Evolutionary conservation across 2,113 vertebrate species (phyloP).

Genomic region (Enhydra lutris): DNA sequence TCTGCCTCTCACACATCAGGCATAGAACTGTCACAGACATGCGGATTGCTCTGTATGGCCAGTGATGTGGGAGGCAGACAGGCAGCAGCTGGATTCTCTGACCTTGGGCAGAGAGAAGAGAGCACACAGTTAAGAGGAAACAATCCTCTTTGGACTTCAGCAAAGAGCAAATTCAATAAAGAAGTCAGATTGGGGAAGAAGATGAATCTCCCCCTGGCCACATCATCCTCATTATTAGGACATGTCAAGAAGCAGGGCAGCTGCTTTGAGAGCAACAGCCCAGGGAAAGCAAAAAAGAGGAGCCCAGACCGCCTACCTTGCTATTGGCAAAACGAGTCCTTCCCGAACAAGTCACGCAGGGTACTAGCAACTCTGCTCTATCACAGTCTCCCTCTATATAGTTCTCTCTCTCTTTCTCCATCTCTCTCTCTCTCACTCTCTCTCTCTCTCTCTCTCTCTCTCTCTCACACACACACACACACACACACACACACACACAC

Average conservation of each 20-base stretch:
- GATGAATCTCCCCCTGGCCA: conserved; percentile 47
- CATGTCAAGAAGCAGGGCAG: conserved; percentile 56
- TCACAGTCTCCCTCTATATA: neutral
- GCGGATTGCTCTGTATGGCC: neutral
- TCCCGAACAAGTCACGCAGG: conserved; percentile 2
- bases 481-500: neutral
- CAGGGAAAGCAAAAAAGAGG: conserved; percentile 13
- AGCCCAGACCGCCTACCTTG: conserved; percentile 24
- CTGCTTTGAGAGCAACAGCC: conserved; percentile 58
- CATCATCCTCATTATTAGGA: conserved; percentile 60
- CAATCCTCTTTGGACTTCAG: conserved; percentile 43
- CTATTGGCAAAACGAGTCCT: conserved; percentile 54
- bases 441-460: neutral
- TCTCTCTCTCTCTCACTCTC: neutral
- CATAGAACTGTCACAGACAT: conserved; percentile 20
- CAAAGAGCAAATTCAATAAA: conserved; percentile 57
- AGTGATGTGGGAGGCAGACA: conserved; percentile 34
- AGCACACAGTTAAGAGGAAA: neutral
- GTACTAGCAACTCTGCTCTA: neutral
- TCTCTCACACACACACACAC: neutral
- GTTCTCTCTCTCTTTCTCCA: too few species aligned
- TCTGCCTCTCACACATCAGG: neutral
- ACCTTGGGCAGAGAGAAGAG: conserved; percentile 35
- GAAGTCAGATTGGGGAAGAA: conserved; percentile 56
- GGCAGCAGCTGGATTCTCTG: conserved; percentile 50